Percentiles rank a stretch among this genome's conserved stretches.
Conservation (phyloP, 1,140 invertebrate species). For the Ostrea edulis region DNA sequence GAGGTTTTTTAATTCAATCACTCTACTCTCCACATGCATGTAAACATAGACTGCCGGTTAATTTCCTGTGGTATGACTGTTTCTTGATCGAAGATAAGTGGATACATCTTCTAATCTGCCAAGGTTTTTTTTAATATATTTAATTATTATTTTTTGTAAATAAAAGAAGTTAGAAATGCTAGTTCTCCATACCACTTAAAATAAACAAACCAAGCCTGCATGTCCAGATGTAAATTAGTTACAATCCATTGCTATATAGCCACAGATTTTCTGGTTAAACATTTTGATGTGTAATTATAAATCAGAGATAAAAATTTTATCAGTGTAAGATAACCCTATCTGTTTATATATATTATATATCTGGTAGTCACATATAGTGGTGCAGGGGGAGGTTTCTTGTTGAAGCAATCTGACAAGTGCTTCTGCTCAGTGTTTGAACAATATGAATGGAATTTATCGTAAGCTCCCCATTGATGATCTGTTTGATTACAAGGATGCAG, state of each 20-base stretch:
- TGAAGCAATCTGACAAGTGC: neutral
- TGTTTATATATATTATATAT: conserved; percentile 13
- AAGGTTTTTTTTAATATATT: neutral
- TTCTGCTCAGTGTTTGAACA: neutral
- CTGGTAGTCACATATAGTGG: neutral
- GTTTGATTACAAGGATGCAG: neutral
- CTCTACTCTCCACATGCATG: neutral
- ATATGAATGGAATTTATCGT: conserved; percentile 35
- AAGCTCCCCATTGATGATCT: neutral
- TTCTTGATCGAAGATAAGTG: conserved; percentile 14
- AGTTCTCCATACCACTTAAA: neutral
- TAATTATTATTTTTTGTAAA: conserved; percentile 24
- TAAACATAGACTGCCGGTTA: conserved; percentile 16
- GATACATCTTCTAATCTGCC: conserved; percentile 14
- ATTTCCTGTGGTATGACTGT: conserved; percentile 10
- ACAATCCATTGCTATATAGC: neutral
- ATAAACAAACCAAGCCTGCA: neutral
- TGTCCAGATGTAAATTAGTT: neutral
- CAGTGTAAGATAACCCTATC: neutral
- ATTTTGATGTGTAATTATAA: neutral
- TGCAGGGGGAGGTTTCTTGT: conserved; percentile 13
- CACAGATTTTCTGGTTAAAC: neutral
- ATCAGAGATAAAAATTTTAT: neutral
- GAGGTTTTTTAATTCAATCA: neutral
- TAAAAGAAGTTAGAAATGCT: neutral